A percentile compares a stretch with the other conserved stretches of the same genome.
phyloP scores from a whole-genome alignment of 2,113 vertebrate species.

The Neolamprologus cancellatus region DNA sequence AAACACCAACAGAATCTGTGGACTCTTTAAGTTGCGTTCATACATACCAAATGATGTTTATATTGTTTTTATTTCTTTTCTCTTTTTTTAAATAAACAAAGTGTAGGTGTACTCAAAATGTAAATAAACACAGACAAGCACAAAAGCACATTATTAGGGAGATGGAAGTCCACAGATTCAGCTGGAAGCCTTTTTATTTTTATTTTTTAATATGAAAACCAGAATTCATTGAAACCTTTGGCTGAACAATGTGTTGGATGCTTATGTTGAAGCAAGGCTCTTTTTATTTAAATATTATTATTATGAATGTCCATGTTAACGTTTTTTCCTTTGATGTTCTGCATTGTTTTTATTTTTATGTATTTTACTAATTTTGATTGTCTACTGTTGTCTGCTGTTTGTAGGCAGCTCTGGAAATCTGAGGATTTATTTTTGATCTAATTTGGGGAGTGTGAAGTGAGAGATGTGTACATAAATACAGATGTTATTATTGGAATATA shows the following conservation, averaged over 20 bases:
- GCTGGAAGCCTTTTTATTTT: neutral
- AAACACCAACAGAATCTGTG: neutral
- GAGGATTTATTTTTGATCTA: slow-evolving; percentile 11
- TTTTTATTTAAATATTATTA: slow-evolving; percentile 31
- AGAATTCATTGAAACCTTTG: neutral
- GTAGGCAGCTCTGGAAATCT: slow-evolving; percentile 25
- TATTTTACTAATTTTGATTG: slow-evolving; percentile 38
- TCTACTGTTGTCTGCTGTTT: slow-evolving; percentile 25
- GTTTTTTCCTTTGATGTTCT: slow-evolving; percentile 33
- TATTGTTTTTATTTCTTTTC: neutral
- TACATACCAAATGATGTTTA: neutral
- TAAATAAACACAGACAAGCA: neutral
- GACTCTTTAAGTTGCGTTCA: neutral
- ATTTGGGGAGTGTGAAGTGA: neutral
- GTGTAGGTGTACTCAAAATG: neutral
- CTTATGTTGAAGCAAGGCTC: neutral
- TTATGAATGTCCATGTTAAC: slow-evolving; percentile 38
- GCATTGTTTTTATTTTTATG: neutral
- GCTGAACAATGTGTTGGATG: neutral
- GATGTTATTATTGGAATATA: slow-evolving; percentile 56
- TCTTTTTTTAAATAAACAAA: neutral
- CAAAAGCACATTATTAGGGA: neutral
- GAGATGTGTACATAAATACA: slow-evolving; percentile 56
- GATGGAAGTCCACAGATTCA: neutral
- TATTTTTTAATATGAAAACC: neutral